Evolutionary conservation across 1,140 invertebrate genomes (phyloP).

Genomic region (Pseudomyrmex cubaensis): DNA sequence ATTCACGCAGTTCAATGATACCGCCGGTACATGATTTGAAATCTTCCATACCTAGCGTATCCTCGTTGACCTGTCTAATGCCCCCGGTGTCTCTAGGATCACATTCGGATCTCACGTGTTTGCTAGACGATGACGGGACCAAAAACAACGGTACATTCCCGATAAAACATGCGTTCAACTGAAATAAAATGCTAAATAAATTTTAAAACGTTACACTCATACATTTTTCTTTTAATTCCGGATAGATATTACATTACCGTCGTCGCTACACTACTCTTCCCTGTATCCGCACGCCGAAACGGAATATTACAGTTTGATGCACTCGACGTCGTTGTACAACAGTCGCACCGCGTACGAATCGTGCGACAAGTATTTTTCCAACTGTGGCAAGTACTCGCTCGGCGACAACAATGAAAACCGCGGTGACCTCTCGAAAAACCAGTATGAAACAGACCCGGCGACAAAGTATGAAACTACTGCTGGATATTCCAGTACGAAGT

Average conservation of each 20-base stretch:
- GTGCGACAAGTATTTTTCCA: conserved; percentile 73
- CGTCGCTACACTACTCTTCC: conserved; percentile 81
- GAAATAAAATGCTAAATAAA: not conserved
- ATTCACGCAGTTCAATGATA: conserved; percentile 70
- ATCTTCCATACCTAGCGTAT: conserved; percentile 70
- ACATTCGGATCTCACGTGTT: conserved; percentile 78
- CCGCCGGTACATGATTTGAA: conserved; percentile 73
- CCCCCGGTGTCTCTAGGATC: conserved; percentile 75
- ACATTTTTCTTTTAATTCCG: conserved; percentile 41
- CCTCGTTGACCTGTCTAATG: conserved; percentile 79
- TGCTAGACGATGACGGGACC: conserved; percentile 78
- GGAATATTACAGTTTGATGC: conserved; percentile 82
- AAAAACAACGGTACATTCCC: conserved; percentile 73
- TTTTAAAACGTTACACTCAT: not conserved
- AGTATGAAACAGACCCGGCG: conserved; percentile 73
- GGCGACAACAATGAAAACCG: conserved; percentile 80
- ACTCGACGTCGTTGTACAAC: conserved; percentile 77
- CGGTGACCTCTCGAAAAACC: conserved; percentile 73
- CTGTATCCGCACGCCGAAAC: conserved; percentile 75
- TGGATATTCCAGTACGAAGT: conserved; percentile 72
- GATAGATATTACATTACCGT: conserved; percentile 76
- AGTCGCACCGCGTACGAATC: conserved; percentile 72
- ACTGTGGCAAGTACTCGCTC: conserved; percentile 75
- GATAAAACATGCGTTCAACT: not conserved
- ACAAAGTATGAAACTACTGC: conserved; percentile 77